Conservation (phyloP, 2,113 vertebrate species). For the Cisticola juncidis region DNA sequence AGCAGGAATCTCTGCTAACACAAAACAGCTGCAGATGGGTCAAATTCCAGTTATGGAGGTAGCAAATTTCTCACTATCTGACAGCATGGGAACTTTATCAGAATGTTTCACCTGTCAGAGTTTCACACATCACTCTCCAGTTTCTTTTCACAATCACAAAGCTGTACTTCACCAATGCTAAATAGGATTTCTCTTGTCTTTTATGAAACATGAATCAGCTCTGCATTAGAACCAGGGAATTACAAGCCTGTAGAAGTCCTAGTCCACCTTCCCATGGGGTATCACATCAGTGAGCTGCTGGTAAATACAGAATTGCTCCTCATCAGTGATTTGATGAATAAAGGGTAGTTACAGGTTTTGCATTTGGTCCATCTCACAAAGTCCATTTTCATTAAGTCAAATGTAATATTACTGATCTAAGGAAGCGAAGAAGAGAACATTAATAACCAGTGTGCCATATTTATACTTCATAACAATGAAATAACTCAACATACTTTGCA, state of each 20-base stretch:
- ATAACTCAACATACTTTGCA: background rate
- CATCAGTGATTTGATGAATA: background rate
- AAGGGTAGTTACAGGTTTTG: background rate
- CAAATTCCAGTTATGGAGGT: background rate
- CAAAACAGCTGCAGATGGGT: background rate
- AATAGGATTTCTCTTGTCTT: background rate
- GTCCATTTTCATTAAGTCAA: background rate
- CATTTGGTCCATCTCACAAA: background rate
- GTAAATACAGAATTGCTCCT: background rate
- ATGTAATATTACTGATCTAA: background rate
- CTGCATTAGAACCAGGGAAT: background rate
- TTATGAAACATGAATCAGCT: background rate
- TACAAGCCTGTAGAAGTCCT: background rate
- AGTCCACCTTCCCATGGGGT: background rate
- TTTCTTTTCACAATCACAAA: background rate
- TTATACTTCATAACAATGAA: background rate
- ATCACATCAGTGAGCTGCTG: background rate
- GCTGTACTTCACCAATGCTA: background rate
- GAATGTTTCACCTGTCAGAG: background rate
- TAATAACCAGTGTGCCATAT: background rate
- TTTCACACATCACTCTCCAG: background rate
- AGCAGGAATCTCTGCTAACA: background rate
- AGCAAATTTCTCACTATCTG: background rate
- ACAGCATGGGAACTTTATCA: background rate
- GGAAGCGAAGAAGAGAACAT: background rate